Base-by-base conservation (phyloP, 1,140 invertebrate genomes). In the Camponotus vicinus region DNA sequence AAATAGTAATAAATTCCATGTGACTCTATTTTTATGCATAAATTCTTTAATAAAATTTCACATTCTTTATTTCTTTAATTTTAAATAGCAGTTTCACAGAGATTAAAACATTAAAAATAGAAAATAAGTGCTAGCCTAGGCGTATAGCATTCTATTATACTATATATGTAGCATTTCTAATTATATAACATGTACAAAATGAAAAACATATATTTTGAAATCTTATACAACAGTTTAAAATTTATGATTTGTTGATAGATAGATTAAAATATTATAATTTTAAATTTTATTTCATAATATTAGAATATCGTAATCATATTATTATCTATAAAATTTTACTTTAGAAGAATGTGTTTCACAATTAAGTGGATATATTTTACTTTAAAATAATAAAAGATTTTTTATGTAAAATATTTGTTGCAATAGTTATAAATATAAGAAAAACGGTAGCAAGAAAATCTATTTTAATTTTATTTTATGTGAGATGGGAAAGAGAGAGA, bases 41-140 rank as follows among this genome's bases (percentile, higher is more conserved):
- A 34, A 59, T 71, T 67, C 13, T 32, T 34, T 34, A 18, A 59
- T 80, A 59, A 80, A 70, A 70, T 32, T 69, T 2, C 8, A 11
- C 34, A 67, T 27, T 57, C 57, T 80, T 70, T 40, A 11, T 64
- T 45, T 77, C 27, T 63, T 63, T 34, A 42, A 15, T 27, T 27
- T 82, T n/a, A 79, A 64, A 57, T 69, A 66, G n/a, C 1, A 70
- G 45, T 66, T 66, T 77, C 34, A 32, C 18, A 42, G 40, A 21
- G 2, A 21, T 15, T 18, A 1, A 45, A 18, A 0, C 0, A 15
- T 45, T 45, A n/a, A 3, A 71, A 70, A 61, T 80, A 8, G 71
- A 80, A 80, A 32, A 0, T 80, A 5, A 57, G 45, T 13, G 4
- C n/a, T 9, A 57, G 49, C n/a, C 0, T 7, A 40, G 4, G 1